phyloP scores from a whole-genome alignment of 2,888 invertebrate species.

The Noctua janthina region DNA sequence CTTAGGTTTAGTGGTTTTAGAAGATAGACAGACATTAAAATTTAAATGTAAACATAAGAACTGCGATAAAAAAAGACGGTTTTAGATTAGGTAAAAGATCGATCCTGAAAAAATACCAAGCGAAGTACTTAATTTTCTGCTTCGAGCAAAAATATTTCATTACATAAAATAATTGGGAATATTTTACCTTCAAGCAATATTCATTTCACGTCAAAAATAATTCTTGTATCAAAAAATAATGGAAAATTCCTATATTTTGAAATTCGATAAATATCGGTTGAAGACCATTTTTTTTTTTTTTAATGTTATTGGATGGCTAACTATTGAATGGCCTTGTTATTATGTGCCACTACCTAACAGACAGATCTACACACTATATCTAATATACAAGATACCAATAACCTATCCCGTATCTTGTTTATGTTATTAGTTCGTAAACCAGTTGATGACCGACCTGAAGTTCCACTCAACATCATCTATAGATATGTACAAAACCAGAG shows the following conservation, averaged over 20 bases:
- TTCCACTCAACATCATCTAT: too few species aligned
- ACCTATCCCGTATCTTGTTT: too few species aligned
- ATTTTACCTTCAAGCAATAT: slow-evolving; percentile 12
- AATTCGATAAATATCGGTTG: background rate
- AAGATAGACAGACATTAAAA: background rate
- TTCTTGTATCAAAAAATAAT: background rate
- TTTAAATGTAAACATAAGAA: background rate
- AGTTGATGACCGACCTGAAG: background rate
- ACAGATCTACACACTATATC: background rate
- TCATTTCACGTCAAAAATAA: background rate
- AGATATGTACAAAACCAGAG: background rate
- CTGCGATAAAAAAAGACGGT: background rate
- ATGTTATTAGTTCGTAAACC: background rate
- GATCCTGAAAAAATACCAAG: background rate
- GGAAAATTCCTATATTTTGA: background rate
- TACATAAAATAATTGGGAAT: background rate
- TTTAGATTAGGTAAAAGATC: background rate
- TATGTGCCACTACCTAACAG: background rate
- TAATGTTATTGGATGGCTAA: background rate
- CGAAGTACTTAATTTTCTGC: background rate
- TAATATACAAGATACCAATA: too few species aligned
- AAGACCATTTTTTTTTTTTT: background rate
- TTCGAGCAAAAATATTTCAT: background rate
- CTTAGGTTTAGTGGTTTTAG: too few species aligned
- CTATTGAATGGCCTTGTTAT: background rate